phyloP scores from a whole-genome alignment of 2,797 vertebrate species.

The Oryzias dopingdopingensis region DNA sequence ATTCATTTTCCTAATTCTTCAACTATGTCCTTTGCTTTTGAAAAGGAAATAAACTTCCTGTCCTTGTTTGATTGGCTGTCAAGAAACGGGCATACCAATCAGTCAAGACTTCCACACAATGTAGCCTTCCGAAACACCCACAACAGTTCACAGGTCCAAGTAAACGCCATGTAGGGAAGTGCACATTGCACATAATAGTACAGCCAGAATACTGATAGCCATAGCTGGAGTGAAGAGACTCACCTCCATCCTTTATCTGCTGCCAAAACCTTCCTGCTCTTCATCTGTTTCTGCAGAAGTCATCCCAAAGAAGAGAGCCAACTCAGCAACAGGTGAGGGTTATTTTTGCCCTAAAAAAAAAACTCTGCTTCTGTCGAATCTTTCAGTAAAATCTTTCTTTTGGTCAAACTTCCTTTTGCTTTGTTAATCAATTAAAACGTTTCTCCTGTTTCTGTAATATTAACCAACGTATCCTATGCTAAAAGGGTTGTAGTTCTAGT shows the following conservation, averaged over 20 bases:
- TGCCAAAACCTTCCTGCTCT: slow-evolving; percentile 47
- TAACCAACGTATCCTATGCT: neutral
- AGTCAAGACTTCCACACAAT: slow-evolving; percentile 2
- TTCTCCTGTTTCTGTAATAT: slow-evolving; percentile 4
- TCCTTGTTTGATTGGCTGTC: slow-evolving; percentile 34
- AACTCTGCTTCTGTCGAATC: neutral
- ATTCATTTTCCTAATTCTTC: too few relatives aligned
- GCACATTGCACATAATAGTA: slow-evolving; percentile 22
- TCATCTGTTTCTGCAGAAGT: slow-evolving; percentile 63
- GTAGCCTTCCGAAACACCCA: slow-evolving; percentile 24
- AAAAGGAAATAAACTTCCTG: slow-evolving; percentile 53
- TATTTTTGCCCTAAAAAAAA: neutral
- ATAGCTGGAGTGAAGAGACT: slow-evolving; percentile 37
- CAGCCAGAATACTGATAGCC: slow-evolving; percentile 45
- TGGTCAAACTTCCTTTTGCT: neutral
- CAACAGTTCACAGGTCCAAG: slow-evolving; percentile 22
- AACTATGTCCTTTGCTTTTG: slow-evolving; percentile 15
- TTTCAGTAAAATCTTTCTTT: neutral
- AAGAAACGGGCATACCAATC: neutral
- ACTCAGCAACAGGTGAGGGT: slow-evolving; percentile 70
- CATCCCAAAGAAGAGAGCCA: slow-evolving; percentile 74
- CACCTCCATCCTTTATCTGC: slow-evolving; percentile 25
- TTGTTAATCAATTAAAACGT: neutral
- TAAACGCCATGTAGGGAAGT: slow-evolving; percentile 57
- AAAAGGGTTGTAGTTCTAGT: slow-evolving; percentile 3